Conservation (phyloP, 2,888 invertebrate species). For the Cataglyphis altisquamis region DNA sequence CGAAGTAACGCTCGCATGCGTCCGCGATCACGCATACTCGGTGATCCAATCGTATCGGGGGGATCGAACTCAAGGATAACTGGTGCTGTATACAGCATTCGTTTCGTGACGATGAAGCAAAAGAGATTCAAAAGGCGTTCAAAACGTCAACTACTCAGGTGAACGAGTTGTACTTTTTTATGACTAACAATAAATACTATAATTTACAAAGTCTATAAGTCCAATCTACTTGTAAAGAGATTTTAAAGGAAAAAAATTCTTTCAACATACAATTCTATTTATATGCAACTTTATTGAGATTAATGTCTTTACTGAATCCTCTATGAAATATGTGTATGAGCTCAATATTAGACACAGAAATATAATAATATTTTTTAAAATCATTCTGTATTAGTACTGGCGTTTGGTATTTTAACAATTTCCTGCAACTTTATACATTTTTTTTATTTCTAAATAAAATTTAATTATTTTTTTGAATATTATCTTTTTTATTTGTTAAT, state of each 20-base stretch:
- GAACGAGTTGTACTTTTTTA: background rate
- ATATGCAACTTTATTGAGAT: background rate
- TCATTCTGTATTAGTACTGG: background rate
- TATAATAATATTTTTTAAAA: background rate
- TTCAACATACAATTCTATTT: background rate
- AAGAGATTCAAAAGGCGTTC: conserved; percentile 46
- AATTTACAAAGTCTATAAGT: background rate
- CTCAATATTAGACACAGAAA: background rate
- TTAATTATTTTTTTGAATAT: background rate
- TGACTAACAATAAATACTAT: background rate
- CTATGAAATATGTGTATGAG: background rate
- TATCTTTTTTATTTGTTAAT: background rate
- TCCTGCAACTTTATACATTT: background rate
- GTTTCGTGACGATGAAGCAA: conserved; percentile 46
- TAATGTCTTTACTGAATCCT: background rate
- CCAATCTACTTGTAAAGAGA: background rate
- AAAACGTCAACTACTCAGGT: conserved; percentile 37
- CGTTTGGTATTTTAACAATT: background rate
- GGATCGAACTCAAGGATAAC: conserved; percentile 85
- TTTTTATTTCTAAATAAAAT: background rate
- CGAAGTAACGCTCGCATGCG: conserved; percentile 33
- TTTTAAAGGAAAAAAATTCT: background rate
- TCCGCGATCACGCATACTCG: conserved; percentile 57
- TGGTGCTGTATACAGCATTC: conserved; percentile 71
- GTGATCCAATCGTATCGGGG: conserved; percentile 64